A percentile compares a stretch with the other conserved stretches of the same genome.
These are phyloP conservation scores for Neoseiulus cucumeris DNA, from an alignment of 1,140 invertebrate genomes.

Conservation along the genomic window DNA sequence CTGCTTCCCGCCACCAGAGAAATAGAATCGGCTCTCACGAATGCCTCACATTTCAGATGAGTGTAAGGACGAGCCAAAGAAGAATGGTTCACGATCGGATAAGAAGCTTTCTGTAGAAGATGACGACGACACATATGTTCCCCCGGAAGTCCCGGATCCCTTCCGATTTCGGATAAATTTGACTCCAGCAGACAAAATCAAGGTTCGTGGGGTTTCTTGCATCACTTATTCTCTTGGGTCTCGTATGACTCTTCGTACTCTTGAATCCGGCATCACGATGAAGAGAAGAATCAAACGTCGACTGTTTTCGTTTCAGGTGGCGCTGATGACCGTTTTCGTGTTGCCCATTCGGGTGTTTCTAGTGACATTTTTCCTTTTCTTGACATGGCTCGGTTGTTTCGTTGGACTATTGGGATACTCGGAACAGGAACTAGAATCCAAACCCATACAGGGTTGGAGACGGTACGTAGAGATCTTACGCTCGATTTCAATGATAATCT, in stretches of 20 bases:
- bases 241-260: background rate
- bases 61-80: no score
- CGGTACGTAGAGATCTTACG: background rate
- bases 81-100: no score
- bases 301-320: background rate
- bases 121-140: background rate
- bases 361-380: background rate
- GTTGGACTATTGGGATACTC: conserved; percentile 8
- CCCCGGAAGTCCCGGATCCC: background rate
- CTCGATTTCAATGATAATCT: no score
- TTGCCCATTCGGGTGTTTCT: background rate
- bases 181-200: background rate
- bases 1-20: no score
- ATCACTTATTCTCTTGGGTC: background rate
- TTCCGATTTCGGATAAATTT: background rate
- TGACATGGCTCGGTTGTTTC: conserved; percentile 7
- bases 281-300: no score
- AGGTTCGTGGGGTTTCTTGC: background rate
- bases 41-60: no score
- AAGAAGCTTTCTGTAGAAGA: no score
- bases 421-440: conserved; percentile 1
- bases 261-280: background rate
- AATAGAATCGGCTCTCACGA: no score
- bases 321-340: background rate
- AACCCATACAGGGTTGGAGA: conserved; percentile 2